These are phyloP conservation scores for Centrocercus urophasianus DNA, from an alignment of 2,113 vertebrate genomes.

Conservation along the genomic window DNA sequence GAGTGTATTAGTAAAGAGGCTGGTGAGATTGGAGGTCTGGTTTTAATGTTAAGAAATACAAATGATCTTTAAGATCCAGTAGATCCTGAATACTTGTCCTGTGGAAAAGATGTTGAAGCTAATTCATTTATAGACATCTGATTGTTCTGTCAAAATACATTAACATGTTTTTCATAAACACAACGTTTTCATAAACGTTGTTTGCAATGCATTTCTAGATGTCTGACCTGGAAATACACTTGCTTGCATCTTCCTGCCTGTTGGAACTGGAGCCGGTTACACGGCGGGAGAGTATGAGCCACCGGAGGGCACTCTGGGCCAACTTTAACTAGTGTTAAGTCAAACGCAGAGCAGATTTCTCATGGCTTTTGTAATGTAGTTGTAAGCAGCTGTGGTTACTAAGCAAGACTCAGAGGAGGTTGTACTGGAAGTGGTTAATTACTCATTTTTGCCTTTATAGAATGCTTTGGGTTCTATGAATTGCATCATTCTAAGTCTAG, in stretches of 20 bases:
- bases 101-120: neutral
- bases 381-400: neutral
- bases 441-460: neutral
- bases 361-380: rapidly evolving
- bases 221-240: neutral
- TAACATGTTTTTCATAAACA: neutral
- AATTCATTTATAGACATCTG: neutral
- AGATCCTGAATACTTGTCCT: neutral
- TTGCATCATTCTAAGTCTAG: neutral
- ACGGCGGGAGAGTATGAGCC: neutral
- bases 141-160: neutral
- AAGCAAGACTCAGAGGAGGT: neutral
- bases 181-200: neutral
- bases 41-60: neutral
- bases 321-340: neutral
- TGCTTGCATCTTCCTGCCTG: neutral
- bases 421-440: neutral
- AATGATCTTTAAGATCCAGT: neutral
- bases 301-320: slow-evolving; percentile 9
- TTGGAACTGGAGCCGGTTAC: rapidly evolving
- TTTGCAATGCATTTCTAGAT: neutral
- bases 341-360: neutral
- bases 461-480: neutral
- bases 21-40: neutral
- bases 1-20: neutral